These are phyloP conservation scores for Saguinus imperator DNA, from an alignment of 2,113 vertebrate species.

Conservation along the genomic window DNA sequence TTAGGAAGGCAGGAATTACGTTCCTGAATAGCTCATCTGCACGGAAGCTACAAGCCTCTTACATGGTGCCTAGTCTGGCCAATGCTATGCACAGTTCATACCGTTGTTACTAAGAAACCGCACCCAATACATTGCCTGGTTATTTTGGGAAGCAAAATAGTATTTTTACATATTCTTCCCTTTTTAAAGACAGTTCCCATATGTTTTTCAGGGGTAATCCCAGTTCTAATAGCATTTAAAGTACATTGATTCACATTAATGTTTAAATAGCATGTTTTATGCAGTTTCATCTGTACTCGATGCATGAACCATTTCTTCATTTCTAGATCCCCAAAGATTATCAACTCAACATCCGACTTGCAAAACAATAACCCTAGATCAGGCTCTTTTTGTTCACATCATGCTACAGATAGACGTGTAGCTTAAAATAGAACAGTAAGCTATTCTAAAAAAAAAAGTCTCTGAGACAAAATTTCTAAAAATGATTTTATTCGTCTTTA, in stretches of 20 bases:
- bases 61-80: neutral
- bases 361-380: neutral
- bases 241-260: constrained; percentile 41
- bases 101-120: neutral
- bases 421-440: neutral
- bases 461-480: neutral
- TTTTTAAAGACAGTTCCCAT: neutral
- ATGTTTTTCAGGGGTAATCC: neutral
- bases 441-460: constrained; percentile 13
- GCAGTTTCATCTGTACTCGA: neutral
- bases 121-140: neutral
- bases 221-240: constrained; percentile 12
- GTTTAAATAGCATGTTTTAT: constrained; percentile 34
- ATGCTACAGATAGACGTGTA: neutral
- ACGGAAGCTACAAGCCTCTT: neutral
- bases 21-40: neutral
- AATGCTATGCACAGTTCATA: neutral
- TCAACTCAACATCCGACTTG: constrained; percentile 12
- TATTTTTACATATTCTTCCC: neutral
- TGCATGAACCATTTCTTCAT: neutral
- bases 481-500: constrained; percentile 27
- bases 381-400: neutral
- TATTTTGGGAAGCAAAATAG: neutral
- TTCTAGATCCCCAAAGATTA: constrained; percentile 31
- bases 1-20: neutral